Evolutionary conservation across 2,888 invertebrate species (phyloP), one percentile per base, ranked within the genome.

Genomic region (Drepanosiphum platanoidis): DNA sequence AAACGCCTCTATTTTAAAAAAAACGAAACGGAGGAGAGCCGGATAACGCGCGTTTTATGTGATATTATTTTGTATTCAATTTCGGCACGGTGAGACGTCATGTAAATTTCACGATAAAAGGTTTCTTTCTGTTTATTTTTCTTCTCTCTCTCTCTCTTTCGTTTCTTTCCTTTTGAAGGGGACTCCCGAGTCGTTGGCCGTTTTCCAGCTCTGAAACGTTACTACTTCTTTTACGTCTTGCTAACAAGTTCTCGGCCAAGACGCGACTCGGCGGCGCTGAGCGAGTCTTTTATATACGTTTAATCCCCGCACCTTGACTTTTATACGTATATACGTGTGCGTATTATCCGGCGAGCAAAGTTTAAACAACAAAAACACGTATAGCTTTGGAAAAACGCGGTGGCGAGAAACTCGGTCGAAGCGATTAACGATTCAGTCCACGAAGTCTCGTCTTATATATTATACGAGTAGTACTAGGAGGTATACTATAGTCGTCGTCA

Each of bases 291-390:
- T 42, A 42, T 42, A 42, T 42, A 42, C 18, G 5, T 46, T 42
- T 46, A 79, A 68, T 66, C 79, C 32, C 61, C 18, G 1, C 30
- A 39, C 32, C 46, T 46, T n/a, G 32, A 79, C 32, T 80, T 27
- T 0, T 68, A 27, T 36, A 42, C 3, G 27, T 27, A 15, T 42
- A 30, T 77, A n/a, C 66, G 39, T 72, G 7, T 64, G 15, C 52
- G 30, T 13, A 32, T 18, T 32, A 18, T 46, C 32, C 22, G 68
- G 8, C n/a, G 5, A 36, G 30, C 7, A 42, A 64, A 74, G 42
- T 74, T 82, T 66, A 64, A 66, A 82, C 82, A 74, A 82, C 82
- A 42, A 82, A 42, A 82, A 64, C 82, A 9, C 46, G 32, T 66
- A 34, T 22, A 82, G 32, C n/a, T 64, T 46, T 46, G 9, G 46